Conservation (phyloP, 2,888 invertebrate genomes). For the Lasioglossum pauxillum region DNA sequence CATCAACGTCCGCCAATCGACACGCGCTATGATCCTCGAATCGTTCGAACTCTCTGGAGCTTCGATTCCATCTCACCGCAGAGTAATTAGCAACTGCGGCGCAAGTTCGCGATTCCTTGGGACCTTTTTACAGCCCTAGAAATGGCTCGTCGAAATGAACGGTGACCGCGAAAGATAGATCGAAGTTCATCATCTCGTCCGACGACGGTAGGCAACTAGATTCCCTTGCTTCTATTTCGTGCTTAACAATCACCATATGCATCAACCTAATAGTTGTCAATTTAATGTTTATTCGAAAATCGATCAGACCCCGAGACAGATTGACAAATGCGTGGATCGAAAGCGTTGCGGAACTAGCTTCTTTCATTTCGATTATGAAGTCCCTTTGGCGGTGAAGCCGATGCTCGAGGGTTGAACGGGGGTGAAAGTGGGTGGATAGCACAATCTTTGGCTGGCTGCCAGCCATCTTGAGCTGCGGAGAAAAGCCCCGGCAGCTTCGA, state of each 20-base stretch:
- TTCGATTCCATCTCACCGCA: not conserved
- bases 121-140: too few species aligned
- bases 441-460: constrained; percentile 59
- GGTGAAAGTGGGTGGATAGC: constrained; percentile 31
- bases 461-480: constrained; percentile 34
- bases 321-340: constrained; percentile 14
- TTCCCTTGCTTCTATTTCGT: too few species aligned
- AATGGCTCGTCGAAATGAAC: not conserved
- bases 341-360: constrained; percentile 36
- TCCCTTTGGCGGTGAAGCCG: constrained; percentile 13
- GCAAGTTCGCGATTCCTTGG: not conserved
- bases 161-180: constrained; percentile 27
- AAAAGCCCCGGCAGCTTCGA: constrained; percentile 32
- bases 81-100: not conserved
- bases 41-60: not conserved
- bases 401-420: not conserved
- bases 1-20: not conserved
- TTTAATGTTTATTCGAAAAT: constrained; percentile 19
- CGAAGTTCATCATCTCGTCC: constrained; percentile 31
- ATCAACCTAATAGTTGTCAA: too few species aligned
- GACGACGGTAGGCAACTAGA: not conserved
- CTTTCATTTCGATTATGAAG: constrained; percentile 56
- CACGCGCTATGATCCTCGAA: not conserved
- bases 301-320: constrained; percentile 8
- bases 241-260: too few species aligned